Conservation (phyloP, 2,113 vertebrate species). For the Gila orcuttii region DNA sequence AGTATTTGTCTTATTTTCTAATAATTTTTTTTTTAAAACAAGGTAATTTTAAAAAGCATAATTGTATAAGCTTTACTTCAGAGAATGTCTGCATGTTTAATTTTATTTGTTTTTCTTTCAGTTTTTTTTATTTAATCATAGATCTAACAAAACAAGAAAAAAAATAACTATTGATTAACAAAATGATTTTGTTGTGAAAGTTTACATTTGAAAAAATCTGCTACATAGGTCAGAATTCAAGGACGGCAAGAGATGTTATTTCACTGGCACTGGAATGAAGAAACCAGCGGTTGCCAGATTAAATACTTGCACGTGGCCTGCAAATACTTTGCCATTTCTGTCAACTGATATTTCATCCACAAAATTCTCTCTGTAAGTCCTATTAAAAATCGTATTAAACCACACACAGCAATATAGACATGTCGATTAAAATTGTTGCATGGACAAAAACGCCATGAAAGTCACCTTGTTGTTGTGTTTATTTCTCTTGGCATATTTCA, state of each 20-base stretch:
- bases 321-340: background rate
- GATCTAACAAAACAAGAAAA: background rate
- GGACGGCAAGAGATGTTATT: conserved; percentile 7
- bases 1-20: background rate
- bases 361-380: background rate
- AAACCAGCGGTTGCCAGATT: conserved; percentile 29
- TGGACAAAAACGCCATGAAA: background rate
- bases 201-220: conserved; percentile 31
- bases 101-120: background rate
- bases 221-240: conserved; percentile 34
- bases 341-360: background rate
- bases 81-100: background rate
- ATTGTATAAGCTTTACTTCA: background rate
- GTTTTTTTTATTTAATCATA: background rate
- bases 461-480: conserved; percentile 40
- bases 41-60: background rate
- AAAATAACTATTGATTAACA: background rate
- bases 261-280: conserved; percentile 2
- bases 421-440: conserved; percentile 7
- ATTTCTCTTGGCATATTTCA: conserved; percentile 27
- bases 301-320: conserved; percentile 18
- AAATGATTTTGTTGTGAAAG: conserved; percentile 17
- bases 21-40: background rate
- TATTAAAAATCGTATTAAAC: background rate
- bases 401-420: background rate